Evolutionary conservation across 2,888 invertebrate genomes (phyloP), one percentile per base, ranked within the genome.

Genomic region (Belgica antarctica): DNA sequence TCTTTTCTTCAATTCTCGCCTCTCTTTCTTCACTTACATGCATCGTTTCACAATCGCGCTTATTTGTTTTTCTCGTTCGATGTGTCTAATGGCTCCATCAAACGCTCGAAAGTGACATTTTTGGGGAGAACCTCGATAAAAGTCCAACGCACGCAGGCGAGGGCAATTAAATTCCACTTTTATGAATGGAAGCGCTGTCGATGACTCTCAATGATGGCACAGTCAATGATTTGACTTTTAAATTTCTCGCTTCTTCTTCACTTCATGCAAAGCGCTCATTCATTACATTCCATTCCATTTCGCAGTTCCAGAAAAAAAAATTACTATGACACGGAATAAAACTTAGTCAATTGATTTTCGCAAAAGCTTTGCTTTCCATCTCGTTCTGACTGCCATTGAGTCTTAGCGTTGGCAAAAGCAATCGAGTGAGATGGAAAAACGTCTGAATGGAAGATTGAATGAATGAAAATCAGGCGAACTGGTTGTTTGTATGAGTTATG

Each of bases 361-460:
- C 52, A 52, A 4, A 52, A 52, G 41, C 41, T 12, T 41, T 15
- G 41, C 15, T 52, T 52, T 4, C 52, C 12, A 17, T 52, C 52
- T 52, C 52, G 22, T 22, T 52, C 52, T 22, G 2, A 5, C 22
- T n/a, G n/a, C 22, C 52, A 52, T 52, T n/a, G n/a, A n/a, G n/a
- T n/a, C n/a, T n/a, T n/a, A n/a, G n/a, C n/a, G n/a, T n/a, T n/a
- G 52, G 2, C 41, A 22, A 19, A 17, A 22, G 19, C 19, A 52
- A 52, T 10, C 41, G 41, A 41, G 22, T 22, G 17, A 52, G 22
- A 3, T 22, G n/a, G 52, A 52, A 52, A 52, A 52, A 2, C 52
- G 52, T 52, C 41, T 52, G 52, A 52, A 52, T 52, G 52, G 52
- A 52, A 52, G 17, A 52, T 52, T 52, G 52, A 52, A 52, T 52